Evolutionary conservation across 2,113 vertebrate genomes (phyloP).

Genomic region (Mesocricetus auratus): DNA sequence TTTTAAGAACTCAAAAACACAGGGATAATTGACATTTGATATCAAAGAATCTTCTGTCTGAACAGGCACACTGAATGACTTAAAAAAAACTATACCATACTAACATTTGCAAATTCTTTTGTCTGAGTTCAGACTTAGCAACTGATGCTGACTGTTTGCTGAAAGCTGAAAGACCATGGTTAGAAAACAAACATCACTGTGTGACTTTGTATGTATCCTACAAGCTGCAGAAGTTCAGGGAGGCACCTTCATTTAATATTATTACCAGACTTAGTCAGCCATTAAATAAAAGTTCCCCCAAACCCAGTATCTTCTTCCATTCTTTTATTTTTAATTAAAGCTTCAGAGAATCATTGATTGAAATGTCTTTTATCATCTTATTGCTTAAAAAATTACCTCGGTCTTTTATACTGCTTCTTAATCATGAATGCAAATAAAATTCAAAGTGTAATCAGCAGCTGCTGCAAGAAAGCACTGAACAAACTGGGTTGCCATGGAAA

Average conservation of each 20-base stretch:
- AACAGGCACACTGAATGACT: constrained; percentile 5
- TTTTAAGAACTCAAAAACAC: constrained; percentile 2
- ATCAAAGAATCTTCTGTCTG: not conserved
- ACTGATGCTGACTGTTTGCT: constrained; percentile 35
- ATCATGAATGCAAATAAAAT: constrained; percentile 90
- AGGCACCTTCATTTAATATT: constrained; percentile 62
- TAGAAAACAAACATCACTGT: constrained; percentile 38
- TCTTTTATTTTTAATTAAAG: constrained; percentile 88
- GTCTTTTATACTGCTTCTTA: constrained; percentile 87
- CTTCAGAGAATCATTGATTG: constrained; percentile 84
- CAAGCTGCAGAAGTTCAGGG: constrained; percentile 27
- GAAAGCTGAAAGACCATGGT: not conserved
- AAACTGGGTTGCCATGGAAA: constrained; percentile 87
- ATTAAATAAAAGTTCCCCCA: constrained; percentile 82
- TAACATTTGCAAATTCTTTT: constrained; percentile 34
- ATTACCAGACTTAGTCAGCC: constrained; percentile 62
- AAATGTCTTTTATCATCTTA: constrained; percentile 88
- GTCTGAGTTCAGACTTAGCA: constrained; percentile 51
- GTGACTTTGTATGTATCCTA: constrained; percentile 52
- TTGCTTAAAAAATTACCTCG: constrained; percentile 83
- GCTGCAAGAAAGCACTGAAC: constrained; percentile 83
- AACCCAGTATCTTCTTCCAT: constrained; percentile 71
- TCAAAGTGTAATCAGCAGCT: constrained; percentile 88
- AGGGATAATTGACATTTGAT: not conserved
- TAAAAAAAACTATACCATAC: not conserved